Base-by-base conservation (phyloP, 1,140 invertebrate genomes). In the Laupala kohalensis region DNA sequence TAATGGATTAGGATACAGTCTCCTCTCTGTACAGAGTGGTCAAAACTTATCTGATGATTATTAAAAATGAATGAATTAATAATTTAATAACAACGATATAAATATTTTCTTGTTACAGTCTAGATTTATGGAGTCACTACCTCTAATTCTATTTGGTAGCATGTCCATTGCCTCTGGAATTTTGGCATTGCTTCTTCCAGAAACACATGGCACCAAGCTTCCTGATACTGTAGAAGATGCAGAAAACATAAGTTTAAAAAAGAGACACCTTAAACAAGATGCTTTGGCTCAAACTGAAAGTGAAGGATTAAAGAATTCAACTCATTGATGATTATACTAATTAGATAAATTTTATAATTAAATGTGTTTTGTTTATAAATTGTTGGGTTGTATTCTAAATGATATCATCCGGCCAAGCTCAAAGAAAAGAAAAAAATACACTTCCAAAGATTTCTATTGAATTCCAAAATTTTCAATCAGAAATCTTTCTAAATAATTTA, bases 161-260 rank as follows among this genome's bases (percentile, higher is more conserved):
- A 85, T 89, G 75, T 85, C 88, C 6, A 76, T 88, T 2, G 77
- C 85, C 23, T 85, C 89, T 30, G 87, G 87, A 3, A 23, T 86
- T 13, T 76, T 89, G 27, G 84, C 86, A 5, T 76, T 90, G 4
- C 80, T 84, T 13, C 86, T 90, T 75, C 90, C 90, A 0, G 90
- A 92, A 81, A 92, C 89, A 0, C 77, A 86, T 9, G 85, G 86
- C 64, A 83, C 81, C 5, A 87, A 86, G 74, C 79, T 91, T 72
- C 89, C 89, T 1, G 88, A 90, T 78, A 90, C 88, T 0, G 79
- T 91, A 2, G 83, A 83, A 73, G 88, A 91, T 75, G 88, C 88
- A 3, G 87, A 89, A 78, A 83, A 83, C 25, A 83, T 90, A 77
- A 82, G 83, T 30, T 77, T 25, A 15, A 62, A 71, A 15, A 68